Conservation (phyloP, 2,888 invertebrate species). For the Ophion ellenae region DNA sequence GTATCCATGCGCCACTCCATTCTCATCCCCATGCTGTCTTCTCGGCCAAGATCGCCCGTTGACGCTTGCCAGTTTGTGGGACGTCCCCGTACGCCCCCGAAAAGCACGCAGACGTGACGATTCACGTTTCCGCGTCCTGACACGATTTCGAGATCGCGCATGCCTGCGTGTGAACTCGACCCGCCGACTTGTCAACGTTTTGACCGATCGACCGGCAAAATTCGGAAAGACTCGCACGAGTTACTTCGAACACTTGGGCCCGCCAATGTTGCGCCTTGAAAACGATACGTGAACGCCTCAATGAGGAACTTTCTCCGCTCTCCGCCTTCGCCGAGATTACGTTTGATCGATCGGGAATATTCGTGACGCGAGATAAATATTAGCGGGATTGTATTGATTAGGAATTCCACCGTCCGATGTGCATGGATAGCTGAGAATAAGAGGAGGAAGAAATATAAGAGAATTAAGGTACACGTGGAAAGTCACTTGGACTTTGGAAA, state of each 20-base stretch:
- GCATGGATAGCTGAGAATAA: conserved; percentile 14
- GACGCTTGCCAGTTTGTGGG: conserved; percentile 64
- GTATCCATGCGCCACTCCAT: no score
- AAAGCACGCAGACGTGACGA: conserved; percentile 73
- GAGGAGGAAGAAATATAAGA: conserved; percentile 1
- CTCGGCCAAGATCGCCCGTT: conserved; percentile 64
- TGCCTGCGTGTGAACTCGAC: conserved; percentile 23
- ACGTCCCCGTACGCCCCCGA: conserved; percentile 69
- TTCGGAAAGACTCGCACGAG: background rate
- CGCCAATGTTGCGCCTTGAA: background rate
- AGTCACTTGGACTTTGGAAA: conserved; percentile 38
- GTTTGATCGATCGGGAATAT: conserved; percentile 80
- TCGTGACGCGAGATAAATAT: conserved; percentile 75
- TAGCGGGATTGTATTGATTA: conserved; percentile 32
- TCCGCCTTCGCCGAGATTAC: background rate
- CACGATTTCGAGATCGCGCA: conserved; percentile 35
- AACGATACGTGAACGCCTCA: conserved; percentile 48
- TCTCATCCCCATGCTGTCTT: no score
- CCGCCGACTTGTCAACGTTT: conserved; percentile 73
- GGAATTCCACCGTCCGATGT: conserved; percentile 15
- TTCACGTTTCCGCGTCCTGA: conserved; percentile 46
- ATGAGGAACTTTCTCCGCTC: conserved; percentile 20
- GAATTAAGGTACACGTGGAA: conserved; percentile 51
- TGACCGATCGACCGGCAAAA: conserved; percentile 73
- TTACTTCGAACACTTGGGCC: no score